Evolutionary conservation across 2,888 invertebrate genomes (phyloP), one percentile per base, ranked within the genome.

Genomic region (Scaptomyza caliginosa): DNA sequence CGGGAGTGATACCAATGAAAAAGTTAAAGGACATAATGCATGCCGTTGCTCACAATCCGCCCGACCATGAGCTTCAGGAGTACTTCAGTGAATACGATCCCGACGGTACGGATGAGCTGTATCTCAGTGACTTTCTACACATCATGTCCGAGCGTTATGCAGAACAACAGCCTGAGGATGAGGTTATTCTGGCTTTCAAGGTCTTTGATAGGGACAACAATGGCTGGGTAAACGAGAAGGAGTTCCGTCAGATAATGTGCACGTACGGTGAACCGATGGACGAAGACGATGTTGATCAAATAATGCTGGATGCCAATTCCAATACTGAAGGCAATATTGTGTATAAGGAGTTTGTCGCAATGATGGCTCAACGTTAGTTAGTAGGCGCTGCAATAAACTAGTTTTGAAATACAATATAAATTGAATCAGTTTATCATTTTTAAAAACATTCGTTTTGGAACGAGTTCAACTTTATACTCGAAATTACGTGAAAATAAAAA

Each of bases 281-380:
- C 0, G 76, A 78, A 0, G 84, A 82, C 13, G 84, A 82, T 4
- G 8, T 82, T 1, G 78, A 81, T 36, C 74, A 81, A 16, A 74
- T 81, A 2, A 5, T 81, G 0, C 49, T 70, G 0, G 78, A 81
- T 26, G 81, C 57, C 21, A 67, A 81, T 19, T 65, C 84, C 2
- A 81, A 81, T 50, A 60, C 70, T 1, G 81, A 81, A 49, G 58
- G 81, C n/a, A 77, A 84, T 19, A 84, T 81, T n/a, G 38, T 78
- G 21, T 81, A 84, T 40, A 65, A 26, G 2, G 62, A 70, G 0
- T 81, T 81, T 56, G 78, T 84, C 8, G 50, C 50, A 0, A 81
- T 69, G 71, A 74, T 74, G 74, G 32, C 39, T 16, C n/a, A 74
- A 17, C 49, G 46, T 5, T 74, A 73, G 32, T 13, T 10, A 59